Base-by-base conservation (phyloP, 2,888 invertebrate species). In the Fabriciana adippe region DNA sequence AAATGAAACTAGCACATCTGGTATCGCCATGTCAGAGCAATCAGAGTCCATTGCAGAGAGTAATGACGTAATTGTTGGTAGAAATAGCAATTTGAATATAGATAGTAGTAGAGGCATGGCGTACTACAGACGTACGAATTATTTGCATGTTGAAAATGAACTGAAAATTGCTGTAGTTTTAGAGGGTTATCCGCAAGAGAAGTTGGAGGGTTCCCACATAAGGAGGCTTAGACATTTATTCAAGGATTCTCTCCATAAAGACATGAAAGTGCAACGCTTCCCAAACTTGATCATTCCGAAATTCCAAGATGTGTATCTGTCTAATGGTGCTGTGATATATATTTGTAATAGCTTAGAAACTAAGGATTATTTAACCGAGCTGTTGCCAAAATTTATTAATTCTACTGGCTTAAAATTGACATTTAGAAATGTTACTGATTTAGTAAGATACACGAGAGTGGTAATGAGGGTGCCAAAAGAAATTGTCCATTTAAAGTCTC, bases 271-370 rank as follows among this genome's bases (percentile, higher is more conserved):
- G 65, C 88, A 88, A 72, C 79, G 86, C 0, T 92, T 92, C 69
- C 68, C 82, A 0, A 87, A 89, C 72, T 73, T 89, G 48, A 90
- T 90, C 2, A 86, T 90, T 56, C 92, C 91, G 0, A 89, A 86
- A 77, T 91, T 91, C 64, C 89, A 89, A 78, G 92, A 92, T 48
- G 82, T 90, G 21, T 92, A 89, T 60, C 66, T 91, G 4, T 90
- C 91, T 0, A 92, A 92, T 50, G 91, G 92, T 0, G 92, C 92
- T 69, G 86, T 92, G 26, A 89, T 92, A 50, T 92, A 91, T 67
- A 82, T 92, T 31, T 91, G 91, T 81, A 90, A 92, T 74, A 89
- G 90, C 79, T 76, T 92, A 59, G 91, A 92, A 76, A 90, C 90
- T 4, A 91, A 85, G 72, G 90, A 91, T 56, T 92, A 92, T 73